phyloP scores from a whole-genome alignment of 2,888 invertebrate species.

The Resseliella maxima region DNA sequence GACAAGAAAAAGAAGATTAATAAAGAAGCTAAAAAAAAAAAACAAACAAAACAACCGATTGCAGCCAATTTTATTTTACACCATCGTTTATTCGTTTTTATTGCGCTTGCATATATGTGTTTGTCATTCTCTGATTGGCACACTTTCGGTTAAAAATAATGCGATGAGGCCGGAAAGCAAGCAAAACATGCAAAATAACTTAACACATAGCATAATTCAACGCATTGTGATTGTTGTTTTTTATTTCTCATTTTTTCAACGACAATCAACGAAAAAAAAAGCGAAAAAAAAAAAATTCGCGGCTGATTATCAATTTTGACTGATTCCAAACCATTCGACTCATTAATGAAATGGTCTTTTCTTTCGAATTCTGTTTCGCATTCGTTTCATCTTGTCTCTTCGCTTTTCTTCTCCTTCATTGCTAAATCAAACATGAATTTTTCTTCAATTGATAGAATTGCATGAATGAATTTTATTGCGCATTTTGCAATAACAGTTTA shows the following conservation, averaged over 20 bases:
- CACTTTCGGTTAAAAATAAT: too few relatives aligned
- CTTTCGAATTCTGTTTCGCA: not conserved
- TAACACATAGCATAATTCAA: conserved; percentile 15
- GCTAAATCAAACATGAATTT: not conserved
- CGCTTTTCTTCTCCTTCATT: not conserved
- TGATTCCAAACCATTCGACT: not conserved
- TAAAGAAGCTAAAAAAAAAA: too few relatives aligned
- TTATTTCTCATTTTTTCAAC: not conserved
- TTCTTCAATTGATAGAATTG: not conserved
- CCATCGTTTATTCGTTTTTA: too few relatives aligned
- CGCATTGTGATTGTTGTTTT: not conserved
- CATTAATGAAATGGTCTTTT: conserved; percentile 30
- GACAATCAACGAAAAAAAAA: conserved; percentile 40
- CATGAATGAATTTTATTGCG: conserved; percentile 49
- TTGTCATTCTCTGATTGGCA: too few relatives aligned
- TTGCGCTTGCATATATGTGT: too few relatives aligned
- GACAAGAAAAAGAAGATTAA: too few relatives aligned
- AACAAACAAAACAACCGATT: too few relatives aligned
- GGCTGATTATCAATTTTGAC: not conserved
- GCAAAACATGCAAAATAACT: not conserved
- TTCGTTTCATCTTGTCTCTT: not conserved
- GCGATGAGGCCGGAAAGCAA: too few relatives aligned
- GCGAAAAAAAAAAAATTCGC: too few relatives aligned
- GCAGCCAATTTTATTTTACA: too few relatives aligned
- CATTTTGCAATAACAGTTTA: not conserved